Base-by-base conservation (phyloP, 2,113 vertebrate genomes). In the Chaetura pelagica region DNA sequence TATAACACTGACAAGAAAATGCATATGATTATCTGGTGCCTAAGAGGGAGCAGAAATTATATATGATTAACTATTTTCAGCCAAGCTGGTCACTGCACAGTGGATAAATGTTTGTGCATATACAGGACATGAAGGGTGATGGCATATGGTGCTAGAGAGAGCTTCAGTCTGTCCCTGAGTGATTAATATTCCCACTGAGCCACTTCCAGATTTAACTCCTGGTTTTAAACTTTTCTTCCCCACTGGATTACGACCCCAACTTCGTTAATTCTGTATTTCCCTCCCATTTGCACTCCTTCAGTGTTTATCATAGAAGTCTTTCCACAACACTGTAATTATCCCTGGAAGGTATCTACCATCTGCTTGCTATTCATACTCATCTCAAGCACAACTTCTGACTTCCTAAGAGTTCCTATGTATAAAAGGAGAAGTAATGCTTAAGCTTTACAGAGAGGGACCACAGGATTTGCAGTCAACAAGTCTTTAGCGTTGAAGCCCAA, bases 321-420 rank as follows among this genome's bases (percentile, higher is more conserved):
- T 73, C 87, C 76, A 78, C 77, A 92, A n/a, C 69, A 82, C 69
- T 75, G 38, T 96, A 93, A 96, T 96, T 95, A 91, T 79, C 84
- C 95, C 94, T 95, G 88, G 91, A 96, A 95, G 96, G 83, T 84
- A 89, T 82, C 68, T 77, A 84, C 95, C 91, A 96, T 96, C 95
- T 96, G 96, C 78, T 95, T 91, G 87, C 90, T 84, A 55, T 75
- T 82, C 90, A 78, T 34, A 54, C 63, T 75, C 4, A 90, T 80
- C 86, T 87, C 76, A 75, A 87, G 66, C 54, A 51, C 77, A 89
- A 81, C 80, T 75, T 68, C 57, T 14, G n/a, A 61, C 64, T 92
- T 64, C 7, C 61, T 61, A 52, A 40, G 52, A 14, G 26, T 11
- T 66, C 68, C 52, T 23, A 12, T 1, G 20, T 51, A 81, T 18